Percentiles rank a stretch among this genome's conserved stretches.
These are phyloP conservation scores for Symphodus melops DNA, from an alignment of 2,113 vertebrate genomes.

Conservation along the genomic window DNA sequence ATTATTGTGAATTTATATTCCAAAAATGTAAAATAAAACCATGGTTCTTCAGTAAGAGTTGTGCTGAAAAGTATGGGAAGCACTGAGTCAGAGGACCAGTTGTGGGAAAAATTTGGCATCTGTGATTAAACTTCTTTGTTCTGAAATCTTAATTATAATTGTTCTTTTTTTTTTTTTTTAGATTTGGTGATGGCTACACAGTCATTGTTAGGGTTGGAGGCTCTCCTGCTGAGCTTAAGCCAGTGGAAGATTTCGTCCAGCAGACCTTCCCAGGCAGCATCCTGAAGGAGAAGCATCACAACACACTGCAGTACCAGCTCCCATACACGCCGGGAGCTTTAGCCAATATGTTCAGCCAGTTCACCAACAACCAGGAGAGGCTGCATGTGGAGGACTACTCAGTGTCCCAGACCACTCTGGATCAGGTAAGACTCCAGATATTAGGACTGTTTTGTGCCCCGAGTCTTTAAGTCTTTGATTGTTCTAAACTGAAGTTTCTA, in stretches of 20 bases:
- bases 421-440: constrained; percentile 86
- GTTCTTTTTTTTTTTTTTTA: constrained; percentile 62
- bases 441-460: neutral
- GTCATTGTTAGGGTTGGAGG: constrained; percentile 91
- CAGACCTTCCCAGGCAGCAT: constrained; percentile 90
- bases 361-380: constrained; percentile 88
- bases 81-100: no score
- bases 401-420: constrained; percentile 98
- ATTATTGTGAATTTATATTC: no score
- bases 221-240: constrained; percentile 83
- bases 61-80: no score
- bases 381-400: constrained; percentile 97
- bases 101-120: constrained; percentile 5
- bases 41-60: no score
- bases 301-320: constrained; percentile 96
- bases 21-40: no score
- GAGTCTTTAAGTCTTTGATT: neutral
- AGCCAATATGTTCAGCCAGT: constrained; percentile 92
- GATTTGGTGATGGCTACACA: constrained; percentile 97
- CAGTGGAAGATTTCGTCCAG: constrained; percentile 91
- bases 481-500: no score
- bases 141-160: neutral
- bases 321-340: constrained; percentile 87
- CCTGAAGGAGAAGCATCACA: constrained; percentile 96
- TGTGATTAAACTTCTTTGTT: neutral